Evolutionary conservation across 2,113 vertebrate species (phyloP).

Genomic region (Poecilia latipinna): DNA sequence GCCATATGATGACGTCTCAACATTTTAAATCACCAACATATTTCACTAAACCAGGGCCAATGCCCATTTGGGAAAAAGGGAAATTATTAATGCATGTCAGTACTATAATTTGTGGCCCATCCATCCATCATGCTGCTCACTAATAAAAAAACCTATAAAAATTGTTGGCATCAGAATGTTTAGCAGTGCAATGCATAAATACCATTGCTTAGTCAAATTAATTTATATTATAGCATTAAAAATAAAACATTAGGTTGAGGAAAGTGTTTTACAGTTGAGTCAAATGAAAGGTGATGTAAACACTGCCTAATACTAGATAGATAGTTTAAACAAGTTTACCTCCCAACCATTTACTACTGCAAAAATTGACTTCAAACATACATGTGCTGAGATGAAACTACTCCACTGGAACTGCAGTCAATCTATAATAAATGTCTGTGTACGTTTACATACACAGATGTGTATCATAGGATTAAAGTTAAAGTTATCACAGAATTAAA

Average conservation of each 20-base stretch:
- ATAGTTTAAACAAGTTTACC: neutral
- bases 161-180: neutral
- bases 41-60: neutral
- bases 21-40: neutral
- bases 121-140: neutral
- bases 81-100: neutral
- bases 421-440: neutral
- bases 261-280: neutral
- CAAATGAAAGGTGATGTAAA: neutral
- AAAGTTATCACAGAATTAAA: too few relatives aligned
- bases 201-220: neutral
- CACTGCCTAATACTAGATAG: neutral
- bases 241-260: neutral
- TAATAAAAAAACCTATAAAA: neutral
- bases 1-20: neutral
- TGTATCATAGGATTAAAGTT: too few relatives aligned
- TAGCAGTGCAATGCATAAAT: neutral
- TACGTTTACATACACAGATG: conserved; percentile 24
- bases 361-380: neutral
- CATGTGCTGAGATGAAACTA: neutral
- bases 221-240: neutral
- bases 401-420: neutral
- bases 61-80: neutral
- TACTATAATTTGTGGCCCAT: neutral
- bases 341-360: neutral